These are phyloP conservation scores for Pygmarrhopalites habei DNA, from an alignment of 1,140 invertebrate species.

Conservation along the genomic window DNA sequence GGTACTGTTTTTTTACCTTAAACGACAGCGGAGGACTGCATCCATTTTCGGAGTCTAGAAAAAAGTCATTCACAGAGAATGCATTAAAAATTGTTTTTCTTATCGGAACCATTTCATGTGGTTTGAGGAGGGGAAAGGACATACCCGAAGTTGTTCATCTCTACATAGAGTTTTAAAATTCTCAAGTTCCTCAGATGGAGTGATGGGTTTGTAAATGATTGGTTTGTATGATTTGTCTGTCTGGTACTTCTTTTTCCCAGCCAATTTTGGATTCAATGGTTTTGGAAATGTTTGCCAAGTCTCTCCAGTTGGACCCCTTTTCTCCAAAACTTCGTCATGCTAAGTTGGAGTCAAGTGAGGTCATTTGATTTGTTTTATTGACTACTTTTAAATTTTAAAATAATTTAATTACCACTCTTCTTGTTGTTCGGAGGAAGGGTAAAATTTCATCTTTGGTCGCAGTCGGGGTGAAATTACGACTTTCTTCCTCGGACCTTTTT, in stretches of 20 bases:
- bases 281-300: conserved; percentile 41
- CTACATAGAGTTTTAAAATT: conserved; percentile 48
- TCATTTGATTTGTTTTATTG: background rate
- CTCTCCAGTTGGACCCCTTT: conserved; percentile 36
- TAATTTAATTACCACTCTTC: conserved; percentile 41
- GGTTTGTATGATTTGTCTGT: conserved; percentile 24
- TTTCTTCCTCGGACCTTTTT: conserved; percentile 38
- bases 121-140: no score
- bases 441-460: conserved; percentile 42
- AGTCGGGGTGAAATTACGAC: conserved; percentile 31
- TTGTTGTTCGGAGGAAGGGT: conserved; percentile 42
- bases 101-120: no score
- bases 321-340: conserved; percentile 37
- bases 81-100: no score
- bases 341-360: background rate
- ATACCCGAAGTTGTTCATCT: conserved; percentile 47
- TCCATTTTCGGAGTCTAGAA: conserved; percentile 38
- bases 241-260: conserved; percentile 33
- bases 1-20: no score
- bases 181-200: conserved; percentile 39
- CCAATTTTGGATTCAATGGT: conserved; percentile 34
- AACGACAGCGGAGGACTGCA: conserved; percentile 45
- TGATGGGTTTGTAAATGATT: conserved; percentile 31
- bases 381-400: background rate
- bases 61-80: no score